phyloP scores from a whole-genome alignment of 2,797 vertebrate species.

The Hyperoplus lanceolatus region DNA sequence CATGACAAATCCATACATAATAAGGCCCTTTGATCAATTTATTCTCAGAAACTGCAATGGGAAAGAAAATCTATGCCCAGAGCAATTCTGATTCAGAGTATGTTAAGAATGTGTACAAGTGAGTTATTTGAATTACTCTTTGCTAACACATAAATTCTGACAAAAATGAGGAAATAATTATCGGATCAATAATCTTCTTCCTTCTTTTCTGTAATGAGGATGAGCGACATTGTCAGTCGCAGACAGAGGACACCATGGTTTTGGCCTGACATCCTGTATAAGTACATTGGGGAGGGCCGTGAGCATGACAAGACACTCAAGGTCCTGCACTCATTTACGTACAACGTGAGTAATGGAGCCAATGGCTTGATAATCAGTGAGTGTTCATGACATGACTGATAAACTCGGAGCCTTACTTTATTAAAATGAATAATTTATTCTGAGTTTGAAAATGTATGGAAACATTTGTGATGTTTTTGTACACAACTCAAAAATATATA shows the following conservation, averaged over 20 bases:
- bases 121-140: slow-evolving; percentile 43
- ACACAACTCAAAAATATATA: too few relatives aligned
- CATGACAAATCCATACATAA: too few relatives aligned
- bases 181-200: neutral
- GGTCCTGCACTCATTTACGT: slow-evolving; percentile 92
- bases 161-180: neutral
- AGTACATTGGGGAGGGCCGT: slow-evolving; percentile 85
- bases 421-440: too few relatives aligned
- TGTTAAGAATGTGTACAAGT: slow-evolving; percentile 91
- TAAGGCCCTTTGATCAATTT: neutral
- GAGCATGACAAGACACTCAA: slow-evolving; percentile 88
- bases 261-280: slow-evolving; percentile 88
- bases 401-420: neutral
- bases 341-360: slow-evolving; percentile 75
- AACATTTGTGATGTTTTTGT: too few relatives aligned
- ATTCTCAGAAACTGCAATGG: slow-evolving; percentile 95
- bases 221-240: slow-evolving; percentile 90
- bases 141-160: neutral
- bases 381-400: too few relatives aligned
- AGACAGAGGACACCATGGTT: slow-evolving; percentile 93
- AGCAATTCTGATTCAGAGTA: slow-evolving; percentile 92
- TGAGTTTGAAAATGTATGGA: too few relatives aligned
- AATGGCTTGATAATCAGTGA: too few relatives aligned
- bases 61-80: slow-evolving; percentile 92
- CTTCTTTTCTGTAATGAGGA: slow-evolving; percentile 77